Conservation (phyloP, 2,797 vertebrate species). For the Dendrocincla fuliginosa region DNA sequence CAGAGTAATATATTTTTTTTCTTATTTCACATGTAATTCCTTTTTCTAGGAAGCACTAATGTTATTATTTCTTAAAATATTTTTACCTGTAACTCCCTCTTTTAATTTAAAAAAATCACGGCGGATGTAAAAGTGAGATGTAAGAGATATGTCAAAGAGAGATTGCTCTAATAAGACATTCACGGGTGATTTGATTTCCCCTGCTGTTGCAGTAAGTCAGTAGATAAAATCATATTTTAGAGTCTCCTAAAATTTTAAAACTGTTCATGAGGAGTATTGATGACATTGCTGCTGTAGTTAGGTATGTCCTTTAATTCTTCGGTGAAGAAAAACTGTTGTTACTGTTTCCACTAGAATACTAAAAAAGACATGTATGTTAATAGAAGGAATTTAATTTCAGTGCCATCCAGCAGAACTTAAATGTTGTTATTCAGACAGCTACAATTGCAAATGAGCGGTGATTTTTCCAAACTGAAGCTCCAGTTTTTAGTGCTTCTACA, state of each 20-base stretch:
- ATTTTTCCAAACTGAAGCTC: not conserved
- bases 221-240: slow-evolving; percentile 56
- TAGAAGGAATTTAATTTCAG: not conserved
- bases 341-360: not conserved
- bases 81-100: not conserved
- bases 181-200: slow-evolving; percentile 48
- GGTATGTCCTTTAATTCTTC: slow-evolving; percentile 36
- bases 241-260: slow-evolving; percentile 61
- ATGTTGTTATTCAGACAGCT: not conserved
- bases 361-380: not conserved
- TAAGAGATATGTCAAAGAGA: slow-evolving; percentile 23
- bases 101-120: not conserved
- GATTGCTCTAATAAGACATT: slow-evolving; percentile 49
- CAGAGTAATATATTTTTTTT: not conserved
- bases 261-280: slow-evolving; percentile 21
- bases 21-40: not conserved
- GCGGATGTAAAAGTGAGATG: slow-evolving; percentile 8
- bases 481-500: not conserved
- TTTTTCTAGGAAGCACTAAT: not conserved
- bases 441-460: not conserved
- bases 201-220: slow-evolving; percentile 18
- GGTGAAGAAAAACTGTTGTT: slow-evolving; percentile 3
- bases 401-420: not conserved
- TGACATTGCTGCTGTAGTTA: not conserved
- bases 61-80: slow-evolving; percentile 15